phyloP scores from a whole-genome alignment of 2,113 vertebrate species.

The Alethe diademata region DNA sequence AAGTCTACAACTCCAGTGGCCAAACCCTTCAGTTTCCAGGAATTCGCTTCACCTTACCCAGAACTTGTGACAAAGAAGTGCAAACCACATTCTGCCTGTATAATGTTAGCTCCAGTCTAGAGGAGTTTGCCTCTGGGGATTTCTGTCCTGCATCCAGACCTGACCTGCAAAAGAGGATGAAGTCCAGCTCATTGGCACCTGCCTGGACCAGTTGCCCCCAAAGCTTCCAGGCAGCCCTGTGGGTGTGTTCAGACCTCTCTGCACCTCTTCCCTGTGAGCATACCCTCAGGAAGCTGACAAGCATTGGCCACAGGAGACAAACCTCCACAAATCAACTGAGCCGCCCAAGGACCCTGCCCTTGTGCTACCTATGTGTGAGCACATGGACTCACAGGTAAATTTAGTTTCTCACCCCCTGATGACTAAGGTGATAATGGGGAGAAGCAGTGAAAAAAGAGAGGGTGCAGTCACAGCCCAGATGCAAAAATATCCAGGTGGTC shows the following conservation, averaged over 20 bases:
- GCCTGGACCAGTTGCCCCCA: background rate
- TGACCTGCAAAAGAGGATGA: background rate
- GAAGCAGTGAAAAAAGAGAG: background rate
- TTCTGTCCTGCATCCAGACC: background rate
- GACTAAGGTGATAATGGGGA: background rate
- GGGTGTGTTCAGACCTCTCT: background rate
- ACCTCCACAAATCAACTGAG: background rate
- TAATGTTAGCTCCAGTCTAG: background rate
- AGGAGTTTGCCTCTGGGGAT: background rate
- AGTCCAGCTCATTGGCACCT: background rate
- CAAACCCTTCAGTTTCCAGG: conserved; percentile 62
- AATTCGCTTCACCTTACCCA: conserved; percentile 55
- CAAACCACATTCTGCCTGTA: conserved; percentile 31
- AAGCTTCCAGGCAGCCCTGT: background rate
- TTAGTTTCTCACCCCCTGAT: background rate
- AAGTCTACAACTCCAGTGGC: conserved; percentile 41
- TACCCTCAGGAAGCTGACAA: background rate
- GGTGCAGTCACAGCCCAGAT: background rate
- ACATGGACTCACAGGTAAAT: background rate
- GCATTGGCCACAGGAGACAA: background rate
- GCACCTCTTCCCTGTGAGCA: background rate
- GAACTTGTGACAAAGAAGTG: conserved; percentile 55
- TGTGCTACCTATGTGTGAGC: background rate
- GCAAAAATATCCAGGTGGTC: background rate
- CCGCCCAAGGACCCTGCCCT: background rate